A percentile compares a stretch with the other conserved stretches of the same genome.
phyloP scores from a whole-genome alignment of 2,888 invertebrate species.

The Megaustenia siamemsis region DNA sequence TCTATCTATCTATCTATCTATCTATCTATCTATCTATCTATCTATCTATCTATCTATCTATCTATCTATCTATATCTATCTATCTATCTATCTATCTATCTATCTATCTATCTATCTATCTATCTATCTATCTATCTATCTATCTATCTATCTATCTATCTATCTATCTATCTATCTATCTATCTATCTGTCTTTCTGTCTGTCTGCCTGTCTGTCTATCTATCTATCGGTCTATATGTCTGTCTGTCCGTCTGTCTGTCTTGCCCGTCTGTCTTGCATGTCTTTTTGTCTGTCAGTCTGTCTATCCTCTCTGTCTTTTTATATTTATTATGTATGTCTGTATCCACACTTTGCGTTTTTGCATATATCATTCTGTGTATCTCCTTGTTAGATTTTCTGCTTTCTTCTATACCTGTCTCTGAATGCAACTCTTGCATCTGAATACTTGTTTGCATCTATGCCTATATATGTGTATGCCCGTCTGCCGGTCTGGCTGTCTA shows the following conservation, averaged over 20 bases:
- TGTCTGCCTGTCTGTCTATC: too few species aligned
- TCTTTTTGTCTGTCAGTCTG: conserved; percentile 2
- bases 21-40: not conserved
- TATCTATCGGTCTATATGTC: too few species aligned
- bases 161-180: not conserved
- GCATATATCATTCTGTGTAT: not conserved
- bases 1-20: not conserved
- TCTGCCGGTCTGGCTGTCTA: too few species aligned
- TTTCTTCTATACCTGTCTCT: too few species aligned
- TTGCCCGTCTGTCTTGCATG: too few species aligned
- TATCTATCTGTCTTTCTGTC: too few species aligned
- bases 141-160: not conserved
- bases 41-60: not conserved
- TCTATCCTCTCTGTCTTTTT: not conserved
- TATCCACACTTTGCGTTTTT: too few species aligned
- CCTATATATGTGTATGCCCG: too few species aligned
- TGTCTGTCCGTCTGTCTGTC: too few species aligned
- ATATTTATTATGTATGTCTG: not conserved
- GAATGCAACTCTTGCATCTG: too few species aligned
- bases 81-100: not conserved
- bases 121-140: not conserved
- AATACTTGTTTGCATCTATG: too few species aligned
- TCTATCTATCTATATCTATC: too few species aligned
- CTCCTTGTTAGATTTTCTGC: not conserved
- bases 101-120: not conserved